These are phyloP conservation scores for Brachypalpus laphriformis DNA, from an alignment of 2,888 invertebrate species.

Conservation along the genomic window DNA sequence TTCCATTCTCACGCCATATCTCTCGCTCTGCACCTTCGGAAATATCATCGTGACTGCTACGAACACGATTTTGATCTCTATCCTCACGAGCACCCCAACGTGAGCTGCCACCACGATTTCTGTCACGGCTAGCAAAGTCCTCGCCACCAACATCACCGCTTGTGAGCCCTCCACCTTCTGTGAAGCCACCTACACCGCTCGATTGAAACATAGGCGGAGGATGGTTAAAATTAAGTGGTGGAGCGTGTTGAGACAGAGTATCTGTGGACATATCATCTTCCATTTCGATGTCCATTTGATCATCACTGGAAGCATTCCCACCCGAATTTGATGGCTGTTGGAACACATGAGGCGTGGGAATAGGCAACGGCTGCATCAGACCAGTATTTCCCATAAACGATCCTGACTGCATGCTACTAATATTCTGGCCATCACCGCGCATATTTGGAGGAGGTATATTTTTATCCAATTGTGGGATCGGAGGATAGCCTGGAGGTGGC, in stretches of 20 bases:
- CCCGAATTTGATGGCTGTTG: conserved; percentile 77
- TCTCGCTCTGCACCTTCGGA: conserved; percentile 71
- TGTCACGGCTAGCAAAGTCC: conserved; percentile 76
- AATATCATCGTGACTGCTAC: conserved; percentile 75
- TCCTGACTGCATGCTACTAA: conserved; percentile 75
- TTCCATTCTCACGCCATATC: conserved; percentile 77
- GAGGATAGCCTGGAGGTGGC: conserved; percentile 81
- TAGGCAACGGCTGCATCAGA: conserved; percentile 75
- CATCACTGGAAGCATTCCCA: conserved; percentile 84
- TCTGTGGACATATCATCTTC: conserved; percentile 84
- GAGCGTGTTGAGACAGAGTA: conserved; percentile 66
- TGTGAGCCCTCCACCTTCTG: conserved; percentile 59
- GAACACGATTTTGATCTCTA: conserved; percentile 84
- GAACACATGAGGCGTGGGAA: conserved; percentile 77
- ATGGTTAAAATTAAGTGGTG: conserved; percentile 82
- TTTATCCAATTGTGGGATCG: conserved; percentile 78
- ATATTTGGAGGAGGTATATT: conserved; percentile 75
- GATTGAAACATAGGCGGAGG: conserved; percentile 81
- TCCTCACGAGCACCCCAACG: conserved; percentile 83
- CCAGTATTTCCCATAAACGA: conserved; percentile 71
- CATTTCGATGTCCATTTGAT: conserved; percentile 92
- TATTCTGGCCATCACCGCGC: conserved; percentile 61
- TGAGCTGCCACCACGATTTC: conserved; percentile 76
- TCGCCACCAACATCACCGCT: conserved; percentile 74
- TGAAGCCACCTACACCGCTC: conserved; percentile 46